Conservation (phyloP, 2,113 vertebrate species). For the Dasyurus viverrinus region DNA sequence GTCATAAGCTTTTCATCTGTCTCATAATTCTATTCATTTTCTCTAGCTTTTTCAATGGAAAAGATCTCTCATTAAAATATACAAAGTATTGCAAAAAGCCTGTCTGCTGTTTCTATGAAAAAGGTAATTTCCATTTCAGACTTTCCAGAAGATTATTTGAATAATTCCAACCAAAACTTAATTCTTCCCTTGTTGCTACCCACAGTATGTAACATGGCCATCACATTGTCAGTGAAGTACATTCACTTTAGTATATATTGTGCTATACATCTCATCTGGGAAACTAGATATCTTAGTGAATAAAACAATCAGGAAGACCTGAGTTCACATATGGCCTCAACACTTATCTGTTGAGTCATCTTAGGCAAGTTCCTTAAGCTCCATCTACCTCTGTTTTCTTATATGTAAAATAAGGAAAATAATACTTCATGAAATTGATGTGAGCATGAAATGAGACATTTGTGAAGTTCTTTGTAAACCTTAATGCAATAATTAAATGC, state of each 20-base stretch:
- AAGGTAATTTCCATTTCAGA: background rate
- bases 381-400: too few species aligned
- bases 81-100: background rate
- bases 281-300: background rate
- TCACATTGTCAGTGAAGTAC: background rate
- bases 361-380: too few species aligned
- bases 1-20: background rate
- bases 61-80: background rate
- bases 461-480: too few species aligned
- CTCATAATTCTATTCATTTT: background rate
- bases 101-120: background rate
- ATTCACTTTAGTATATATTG: background rate
- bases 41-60: conserved; percentile 13
- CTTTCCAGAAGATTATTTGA: background rate
- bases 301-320: background rate
- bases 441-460: too few species aligned
- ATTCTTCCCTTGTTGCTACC: background rate
- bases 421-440: too few species aligned
- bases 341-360: too few species aligned
- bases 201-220: background rate
- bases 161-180: background rate
- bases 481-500: too few species aligned
- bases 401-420: too few species aligned
- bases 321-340: too few species aligned
- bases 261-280: background rate